Conservation (phyloP, 1,140 invertebrate genomes). For the Parapsyche elsis region DNA sequence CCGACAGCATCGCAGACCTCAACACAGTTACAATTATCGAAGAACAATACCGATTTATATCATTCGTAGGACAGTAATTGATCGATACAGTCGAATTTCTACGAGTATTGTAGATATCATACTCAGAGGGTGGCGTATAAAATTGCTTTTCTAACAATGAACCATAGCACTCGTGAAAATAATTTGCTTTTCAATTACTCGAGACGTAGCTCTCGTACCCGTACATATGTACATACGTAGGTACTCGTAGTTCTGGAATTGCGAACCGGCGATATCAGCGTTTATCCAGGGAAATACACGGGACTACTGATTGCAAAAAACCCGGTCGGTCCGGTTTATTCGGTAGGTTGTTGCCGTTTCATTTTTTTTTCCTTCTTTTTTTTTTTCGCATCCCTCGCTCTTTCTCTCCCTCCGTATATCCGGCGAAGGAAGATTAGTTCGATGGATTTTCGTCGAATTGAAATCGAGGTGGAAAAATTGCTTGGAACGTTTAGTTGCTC, state of each 20-base stretch:
- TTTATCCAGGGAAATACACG: constrained; percentile 43
- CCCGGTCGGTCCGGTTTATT: constrained; percentile 14
- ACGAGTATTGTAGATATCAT: not conserved
- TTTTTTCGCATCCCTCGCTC: not conserved
- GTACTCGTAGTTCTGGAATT: constrained; percentile 21
- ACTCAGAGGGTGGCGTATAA: not conserved
- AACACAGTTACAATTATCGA: not conserved
- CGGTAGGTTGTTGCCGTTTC: constrained; percentile 5
- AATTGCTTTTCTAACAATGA: constrained; percentile 18
- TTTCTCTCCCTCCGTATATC: not conserved
- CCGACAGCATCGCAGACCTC: not conserved
- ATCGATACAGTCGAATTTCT: too few species aligned
- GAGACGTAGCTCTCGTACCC: not conserved
- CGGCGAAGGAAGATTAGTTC: constrained; percentile 27
- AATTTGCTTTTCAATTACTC: constrained; percentile 44
- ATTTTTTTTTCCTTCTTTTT: constrained; percentile 10
- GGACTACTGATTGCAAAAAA: constrained; percentile 48
- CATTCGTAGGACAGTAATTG: not conserved
- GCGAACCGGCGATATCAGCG: constrained; percentile 44
- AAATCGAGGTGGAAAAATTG: not conserved
- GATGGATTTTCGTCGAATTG: constrained; percentile 21
- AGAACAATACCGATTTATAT: not conserved
- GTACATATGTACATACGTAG: not conserved
- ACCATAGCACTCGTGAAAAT: constrained; percentile 9
- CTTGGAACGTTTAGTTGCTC: too few species aligned